Evolutionary conservation across 2,797 vertebrate species (phyloP).

Genomic region (Sitta carolinensis): DNA sequence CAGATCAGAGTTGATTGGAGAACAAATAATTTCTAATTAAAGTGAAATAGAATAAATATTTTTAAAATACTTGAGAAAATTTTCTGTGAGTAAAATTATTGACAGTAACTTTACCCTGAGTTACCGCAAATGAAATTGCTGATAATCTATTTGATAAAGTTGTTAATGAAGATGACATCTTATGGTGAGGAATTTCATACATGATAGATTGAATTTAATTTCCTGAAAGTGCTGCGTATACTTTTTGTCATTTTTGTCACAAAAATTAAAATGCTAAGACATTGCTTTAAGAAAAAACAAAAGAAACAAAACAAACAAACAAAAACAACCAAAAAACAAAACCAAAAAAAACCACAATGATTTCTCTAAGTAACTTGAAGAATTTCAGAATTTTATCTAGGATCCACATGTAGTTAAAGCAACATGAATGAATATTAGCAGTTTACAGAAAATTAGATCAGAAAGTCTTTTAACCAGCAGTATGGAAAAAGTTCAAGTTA

Average conservation of each 20-base stretch:
- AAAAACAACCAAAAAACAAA: too few species aligned
- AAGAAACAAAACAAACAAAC: too few species aligned
- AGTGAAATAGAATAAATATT: background rate
- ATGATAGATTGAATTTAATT: background rate
- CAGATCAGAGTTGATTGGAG: background rate
- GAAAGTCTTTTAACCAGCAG: background rate
- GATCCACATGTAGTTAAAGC: background rate
- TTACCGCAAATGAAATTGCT: background rate
- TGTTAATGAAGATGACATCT: background rate
- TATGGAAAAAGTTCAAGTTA: background rate
- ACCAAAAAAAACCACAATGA: fast-evolving
- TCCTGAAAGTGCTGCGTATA: background rate
- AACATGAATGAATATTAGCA: background rate
- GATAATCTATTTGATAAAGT: background rate
- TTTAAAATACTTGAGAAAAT: background rate
- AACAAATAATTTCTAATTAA: background rate
- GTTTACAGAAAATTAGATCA: background rate
- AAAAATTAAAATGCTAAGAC: background rate
- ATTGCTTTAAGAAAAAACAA: too few species aligned
- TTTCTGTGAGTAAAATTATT: background rate
- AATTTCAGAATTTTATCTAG: background rate
- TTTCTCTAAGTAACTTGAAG: background rate
- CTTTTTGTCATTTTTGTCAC: background rate
- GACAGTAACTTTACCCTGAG: background rate
- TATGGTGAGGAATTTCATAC: background rate